Evolutionary conservation across 2,888 invertebrate species (phyloP).

Genomic region (Drosophila paranaensis): DNA sequence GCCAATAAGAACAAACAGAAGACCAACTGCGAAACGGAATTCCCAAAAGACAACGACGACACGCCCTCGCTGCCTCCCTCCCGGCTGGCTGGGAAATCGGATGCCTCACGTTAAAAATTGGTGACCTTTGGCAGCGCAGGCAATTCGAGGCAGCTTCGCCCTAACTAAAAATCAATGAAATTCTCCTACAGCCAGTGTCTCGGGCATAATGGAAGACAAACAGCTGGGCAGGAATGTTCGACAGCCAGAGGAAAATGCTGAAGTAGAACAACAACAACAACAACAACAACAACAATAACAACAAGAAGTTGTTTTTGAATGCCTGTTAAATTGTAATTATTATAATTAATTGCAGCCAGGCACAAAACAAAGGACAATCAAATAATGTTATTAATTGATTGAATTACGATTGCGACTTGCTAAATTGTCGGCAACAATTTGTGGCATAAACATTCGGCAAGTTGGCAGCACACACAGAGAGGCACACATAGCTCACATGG

Average conservation of each 20-base stretch:
- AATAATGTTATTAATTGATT: conserved; percentile 78
- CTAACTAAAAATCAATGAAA: conserved; percentile 43
- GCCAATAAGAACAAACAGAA: conserved; percentile 50
- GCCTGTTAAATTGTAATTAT: conserved; percentile 77
- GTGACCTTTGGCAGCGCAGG: conserved; percentile 65
- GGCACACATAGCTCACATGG: conserved; percentile 61
- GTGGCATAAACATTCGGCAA: conserved; percentile 58
- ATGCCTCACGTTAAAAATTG: conserved; percentile 67
- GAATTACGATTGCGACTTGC: conserved; percentile 73
- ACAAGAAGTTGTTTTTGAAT: conserved; percentile 53
- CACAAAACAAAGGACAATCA: conserved; percentile 65
- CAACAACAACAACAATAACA: not conserved
- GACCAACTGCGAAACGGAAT: conserved; percentile 52
- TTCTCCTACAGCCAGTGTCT: not conserved
- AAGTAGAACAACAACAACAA: conserved; percentile 1
- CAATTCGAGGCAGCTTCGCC: conserved; percentile 55
- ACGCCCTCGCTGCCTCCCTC: not conserved
- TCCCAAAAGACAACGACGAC: conserved; percentile 37
- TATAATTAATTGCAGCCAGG: conserved; percentile 71
- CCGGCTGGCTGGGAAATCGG: conserved; percentile 45
- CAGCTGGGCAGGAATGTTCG: conserved; percentile 51
- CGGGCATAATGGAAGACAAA: conserved; percentile 56
- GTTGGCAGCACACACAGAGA: conserved; percentile 44
- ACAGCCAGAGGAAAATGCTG: conserved; percentile 8
- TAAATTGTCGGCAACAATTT: conserved; percentile 63